phyloP scores from a whole-genome alignment of 2,797 vertebrate genomes.

The Bufotes viridis region DNA sequence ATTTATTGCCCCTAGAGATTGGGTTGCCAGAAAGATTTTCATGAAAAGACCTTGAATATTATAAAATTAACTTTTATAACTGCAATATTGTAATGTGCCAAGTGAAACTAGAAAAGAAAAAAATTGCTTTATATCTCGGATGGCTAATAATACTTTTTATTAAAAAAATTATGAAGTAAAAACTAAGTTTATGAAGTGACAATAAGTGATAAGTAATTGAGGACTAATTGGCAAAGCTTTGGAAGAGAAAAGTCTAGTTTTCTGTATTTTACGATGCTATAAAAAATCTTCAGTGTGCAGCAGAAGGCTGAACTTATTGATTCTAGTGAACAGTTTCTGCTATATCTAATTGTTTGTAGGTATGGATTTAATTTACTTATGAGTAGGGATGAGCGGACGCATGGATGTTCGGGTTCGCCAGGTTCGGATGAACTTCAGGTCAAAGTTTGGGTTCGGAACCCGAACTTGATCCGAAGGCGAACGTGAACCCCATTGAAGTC shows the following conservation, averaged over 20 bases:
- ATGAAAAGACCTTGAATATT: conserved; percentile 40
- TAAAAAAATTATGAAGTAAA: conserved; percentile 33
- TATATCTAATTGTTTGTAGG: background rate
- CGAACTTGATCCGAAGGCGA: too few relatives aligned
- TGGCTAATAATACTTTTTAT: conserved; percentile 47
- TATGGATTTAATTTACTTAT: background rate
- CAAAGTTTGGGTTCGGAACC: too few relatives aligned
- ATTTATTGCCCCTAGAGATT: conserved; percentile 51
- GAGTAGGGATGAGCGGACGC: too few relatives aligned
- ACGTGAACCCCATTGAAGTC: too few relatives aligned
- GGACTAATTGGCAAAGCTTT: background rate
- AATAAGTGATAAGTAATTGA: background rate
- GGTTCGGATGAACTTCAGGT: too few relatives aligned
- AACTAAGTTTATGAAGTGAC: conserved; percentile 16
- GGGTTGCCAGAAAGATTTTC: conserved; percentile 35
- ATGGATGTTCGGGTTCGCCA: too few relatives aligned
- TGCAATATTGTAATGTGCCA: conserved; percentile 30
- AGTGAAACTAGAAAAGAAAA: background rate
- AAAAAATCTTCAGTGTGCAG: background rate
- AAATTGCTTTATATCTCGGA: conserved; percentile 13
- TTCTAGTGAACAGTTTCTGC: background rate
- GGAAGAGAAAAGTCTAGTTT: background rate
- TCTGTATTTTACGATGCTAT: background rate
- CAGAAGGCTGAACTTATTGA: background rate
- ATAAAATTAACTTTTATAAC: conserved; percentile 47